Evolutionary conservation across 2,797 vertebrate genomes (phyloP), one percentile per base, ranked within the genome.

Genomic region (Semaprochilodus insignis): DNA sequence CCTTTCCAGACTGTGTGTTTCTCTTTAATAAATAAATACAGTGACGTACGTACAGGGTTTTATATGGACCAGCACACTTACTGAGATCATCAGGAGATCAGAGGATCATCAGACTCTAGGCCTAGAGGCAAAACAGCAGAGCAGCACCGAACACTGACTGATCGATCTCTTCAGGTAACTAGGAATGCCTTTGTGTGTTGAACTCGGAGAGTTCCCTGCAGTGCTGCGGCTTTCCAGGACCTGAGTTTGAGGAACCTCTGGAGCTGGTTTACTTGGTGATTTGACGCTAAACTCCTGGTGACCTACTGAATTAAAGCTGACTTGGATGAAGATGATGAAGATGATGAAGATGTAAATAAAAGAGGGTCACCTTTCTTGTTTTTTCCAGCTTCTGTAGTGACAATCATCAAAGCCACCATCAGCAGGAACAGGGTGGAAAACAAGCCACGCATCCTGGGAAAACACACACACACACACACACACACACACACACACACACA

Each of bases 321-420:
- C 10, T 6, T 31, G 31, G 31, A 31, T 3, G 31, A 3, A 1
- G 31, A 31, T 31, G 31, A 31, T 31, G 31, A 31, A 1, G 31
- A 31, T 31, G 31, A 60, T 23, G 14, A 16, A 4, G 6, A 15
- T 21, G 17, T 31, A 36, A 55, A 2, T n/a, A 0, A 40, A n/a
- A 13, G 23, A 13, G 23, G n/a, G 14, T 74, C 27, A 95, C 96
- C 95, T 95, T 96, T 97, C 90, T 96, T 97, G 88, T 92, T 96
- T 86, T 95, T 97, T 78, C 95, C 95, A 84, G 93, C 95, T 40
- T 95, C 93, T 0, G 93, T 78, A 1, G 93, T 83, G 36, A 93
- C 90, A 0, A 93, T 90, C 91, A 96, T 85, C 81, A 97, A 87
- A 60, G 94, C 82, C 86, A 96, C 81, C 1, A 93, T 55, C 77